These are phyloP conservation scores for Gymnosoma rotundatum DNA, from an alignment of 2,888 invertebrate species.

Conservation along the genomic window DNA sequence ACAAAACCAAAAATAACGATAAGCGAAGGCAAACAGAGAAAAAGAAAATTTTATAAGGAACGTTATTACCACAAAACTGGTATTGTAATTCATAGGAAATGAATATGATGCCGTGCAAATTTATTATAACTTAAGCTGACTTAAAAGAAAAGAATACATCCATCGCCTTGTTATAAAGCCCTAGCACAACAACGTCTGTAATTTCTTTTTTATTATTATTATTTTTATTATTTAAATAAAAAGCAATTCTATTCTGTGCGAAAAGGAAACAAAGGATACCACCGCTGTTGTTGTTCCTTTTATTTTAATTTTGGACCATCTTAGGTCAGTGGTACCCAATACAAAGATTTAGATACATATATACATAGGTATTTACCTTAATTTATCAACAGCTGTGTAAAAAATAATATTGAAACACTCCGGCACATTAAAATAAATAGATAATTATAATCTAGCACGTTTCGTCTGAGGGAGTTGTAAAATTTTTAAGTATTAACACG, in stretches of 20 bases:
- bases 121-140: constrained; percentile 35
- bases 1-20: neutral
- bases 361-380: too few species aligned
- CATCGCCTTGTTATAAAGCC: constrained; percentile 3
- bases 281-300: neutral
- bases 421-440: too few species aligned
- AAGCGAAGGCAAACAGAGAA: constrained; percentile 1
- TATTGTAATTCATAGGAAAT: constrained; percentile 47
- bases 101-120: constrained; percentile 43
- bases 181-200: constrained; percentile 27
- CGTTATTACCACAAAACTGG: constrained; percentile 47
- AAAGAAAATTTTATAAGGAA: constrained; percentile 38
- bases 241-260: constrained; percentile 18
- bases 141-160: constrained; percentile 22
- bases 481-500: too few species aligned
- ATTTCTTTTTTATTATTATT: constrained; percentile 29
- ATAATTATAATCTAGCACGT: too few species aligned
- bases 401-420: too few species aligned
- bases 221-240: constrained; percentile 38
- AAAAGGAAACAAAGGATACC: constrained; percentile 32
- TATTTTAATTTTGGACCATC: neutral
- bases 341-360: too few species aligned
- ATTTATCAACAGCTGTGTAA: too few species aligned
- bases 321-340: constrained; percentile 19
- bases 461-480: too few species aligned